Base-by-base conservation (phyloP, 2,113 vertebrate genomes). In the Phalacrocorax brasilianus region DNA sequence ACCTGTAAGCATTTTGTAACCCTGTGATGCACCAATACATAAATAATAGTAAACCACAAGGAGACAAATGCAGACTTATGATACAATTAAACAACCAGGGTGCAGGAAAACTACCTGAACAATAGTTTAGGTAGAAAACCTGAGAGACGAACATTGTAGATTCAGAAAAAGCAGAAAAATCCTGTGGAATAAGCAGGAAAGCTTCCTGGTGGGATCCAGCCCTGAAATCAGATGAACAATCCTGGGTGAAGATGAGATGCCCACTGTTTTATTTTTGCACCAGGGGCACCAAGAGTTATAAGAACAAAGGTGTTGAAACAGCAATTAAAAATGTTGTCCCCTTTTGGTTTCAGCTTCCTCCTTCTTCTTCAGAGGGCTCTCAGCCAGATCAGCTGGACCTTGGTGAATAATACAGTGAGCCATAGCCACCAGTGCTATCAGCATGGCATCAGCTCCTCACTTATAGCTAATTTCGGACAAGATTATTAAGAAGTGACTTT, bases 71-170 rank as follows among this genome's bases (percentile, higher is more conserved):
- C 21, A 74, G 33, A 42, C 26, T 27, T 62, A 12, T 33, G 16
- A 18, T 24, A 53, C 15, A 49, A 5, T 20, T 55, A 17, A 16
- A 49, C 20, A 74, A 45, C 10, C 17, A 27, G 38, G 49, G 32
- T 68, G 12, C 18, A 75, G 23, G 16, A 75, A 67, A 67, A 75
- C 11, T 9, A 24, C 13, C 13, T 32, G n/a, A 68, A 45, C 9
- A 23, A 16, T 9, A 7, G 14, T 66, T 58, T 14, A 32, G 22
- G 14, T 28, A 44, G 42, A 47, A 85, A n/a, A 62, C 7, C 26
- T 33, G 12, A 4, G 32, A 63, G 33, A 40, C 0, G 1, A 56
- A 13, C 15, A 38, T 30, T 0, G 1, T 1, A 1, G 11, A 33
- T 35, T 28, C 30, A 28, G 24, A 47, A 73, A 33, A 75, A 49